Conservation (phyloP, 2,888 invertebrate genomes). For the Eristalis arbustorum region DNA sequence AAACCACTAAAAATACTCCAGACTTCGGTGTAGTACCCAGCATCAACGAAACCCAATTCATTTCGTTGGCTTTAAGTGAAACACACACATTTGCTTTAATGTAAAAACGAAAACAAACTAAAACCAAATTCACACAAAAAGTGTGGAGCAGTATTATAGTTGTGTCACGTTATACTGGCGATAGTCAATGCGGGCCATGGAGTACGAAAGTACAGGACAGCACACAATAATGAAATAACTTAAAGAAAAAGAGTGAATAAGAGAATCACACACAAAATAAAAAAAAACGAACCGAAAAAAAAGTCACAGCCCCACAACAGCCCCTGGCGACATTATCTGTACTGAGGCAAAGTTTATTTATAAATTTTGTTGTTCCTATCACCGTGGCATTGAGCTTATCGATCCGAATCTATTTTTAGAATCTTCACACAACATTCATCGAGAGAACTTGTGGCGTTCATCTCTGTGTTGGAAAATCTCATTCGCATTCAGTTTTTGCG, state of each 20-base stretch:
- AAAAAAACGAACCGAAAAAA: slow-evolving; percentile 9
- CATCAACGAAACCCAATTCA: not conserved
- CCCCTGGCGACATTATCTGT: slow-evolving; percentile 65
- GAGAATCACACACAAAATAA: not conserved
- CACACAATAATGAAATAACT: slow-evolving; percentile 24
- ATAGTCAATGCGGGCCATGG: not conserved
- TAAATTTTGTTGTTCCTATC: slow-evolving; percentile 72
- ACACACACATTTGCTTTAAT: not conserved
- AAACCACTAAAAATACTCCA: slow-evolving; percentile 44
- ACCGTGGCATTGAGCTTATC: slow-evolving; percentile 74
- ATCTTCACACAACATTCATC: slow-evolving; percentile 54
- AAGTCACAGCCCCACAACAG: slow-evolving; percentile 66
- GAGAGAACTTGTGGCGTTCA: slow-evolving; percentile 62
- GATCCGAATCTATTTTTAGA: slow-evolving; percentile 73
- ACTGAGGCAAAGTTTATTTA: slow-evolving; percentile 72
- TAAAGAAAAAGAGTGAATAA: slow-evolving; percentile 8
- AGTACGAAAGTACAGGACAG: slow-evolving; percentile 29
- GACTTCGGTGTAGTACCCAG: slow-evolving; percentile 24
- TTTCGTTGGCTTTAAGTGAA: slow-evolving; percentile 5
- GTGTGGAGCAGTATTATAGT: slow-evolving; percentile 20
- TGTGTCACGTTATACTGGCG: slow-evolving; percentile 19
- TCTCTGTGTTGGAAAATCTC: slow-evolving; percentile 26
- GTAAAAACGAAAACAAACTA: not conserved
- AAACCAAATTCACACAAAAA: slow-evolving; percentile 37
- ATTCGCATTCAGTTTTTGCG: not conserved